phyloP scores from a whole-genome alignment of 2,113 vertebrate species.

The Anseranas semipalmata region DNA sequence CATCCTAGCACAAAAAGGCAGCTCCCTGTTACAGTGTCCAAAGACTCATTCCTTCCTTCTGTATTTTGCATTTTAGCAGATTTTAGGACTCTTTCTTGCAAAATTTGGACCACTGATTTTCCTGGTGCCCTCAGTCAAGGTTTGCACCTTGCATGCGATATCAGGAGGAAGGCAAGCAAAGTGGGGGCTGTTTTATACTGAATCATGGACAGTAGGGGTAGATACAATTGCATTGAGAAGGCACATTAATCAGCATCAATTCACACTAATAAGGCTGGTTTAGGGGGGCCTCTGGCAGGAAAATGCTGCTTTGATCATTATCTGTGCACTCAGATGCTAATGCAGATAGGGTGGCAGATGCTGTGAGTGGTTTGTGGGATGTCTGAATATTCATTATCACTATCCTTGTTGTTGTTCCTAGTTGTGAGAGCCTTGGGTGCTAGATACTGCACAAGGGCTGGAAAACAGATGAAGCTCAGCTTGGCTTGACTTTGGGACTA shows the following conservation, averaged over 20 bases:
- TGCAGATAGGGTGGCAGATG: constrained; percentile 52
- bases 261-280: constrained; percentile 58
- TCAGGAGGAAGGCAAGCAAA: neutral
- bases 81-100: neutral
- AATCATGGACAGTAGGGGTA: constrained; percentile 18
- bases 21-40: neutral
- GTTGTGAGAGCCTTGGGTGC: constrained; percentile 31
- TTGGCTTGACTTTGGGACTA: neutral
- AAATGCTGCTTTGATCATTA: constrained; percentile 66
- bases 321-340: constrained; percentile 54
- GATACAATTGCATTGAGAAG: constrained; percentile 47
- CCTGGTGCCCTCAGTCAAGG: neutral
- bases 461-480: constrained; percentile 39
- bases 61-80: neutral
- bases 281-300: constrained; percentile 62
- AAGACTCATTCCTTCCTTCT: neutral
- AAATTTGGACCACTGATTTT: neutral
- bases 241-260: constrained; percentile 50
- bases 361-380: constrained; percentile 58
- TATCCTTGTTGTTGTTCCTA: constrained; percentile 38
- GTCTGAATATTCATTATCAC: constrained; percentile 67
- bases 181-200: neutral
- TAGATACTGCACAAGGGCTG: neutral
- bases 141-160: neutral
- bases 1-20: neutral